Evolutionary conservation across 2,888 invertebrate species (phyloP).

Genomic region (Macaria notata): DNA sequence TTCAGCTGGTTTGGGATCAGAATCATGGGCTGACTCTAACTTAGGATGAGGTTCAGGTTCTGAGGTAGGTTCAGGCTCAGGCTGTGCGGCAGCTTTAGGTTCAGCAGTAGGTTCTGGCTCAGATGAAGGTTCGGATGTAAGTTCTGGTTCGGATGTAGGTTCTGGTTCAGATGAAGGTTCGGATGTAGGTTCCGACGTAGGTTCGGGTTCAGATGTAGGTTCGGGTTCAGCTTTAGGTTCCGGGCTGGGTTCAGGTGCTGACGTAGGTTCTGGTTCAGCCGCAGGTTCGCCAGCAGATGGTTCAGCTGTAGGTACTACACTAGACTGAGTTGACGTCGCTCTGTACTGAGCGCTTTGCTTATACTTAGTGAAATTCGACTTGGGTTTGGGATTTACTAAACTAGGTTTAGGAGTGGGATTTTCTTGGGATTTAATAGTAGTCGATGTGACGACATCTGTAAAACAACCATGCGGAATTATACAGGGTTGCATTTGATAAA

Average conservation of each 20-base stretch:
- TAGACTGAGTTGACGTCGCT: constrained; percentile 48
- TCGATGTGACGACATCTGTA: constrained; percentile 76
- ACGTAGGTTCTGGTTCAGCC: constrained; percentile 42
- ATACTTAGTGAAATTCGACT: constrained; percentile 54
- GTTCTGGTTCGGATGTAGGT: constrained; percentile 48
- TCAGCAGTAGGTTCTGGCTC: constrained; percentile 42
- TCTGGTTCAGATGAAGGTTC: constrained; percentile 50
- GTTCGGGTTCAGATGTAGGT: constrained; percentile 49
- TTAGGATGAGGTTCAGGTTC: constrained; percentile 14
- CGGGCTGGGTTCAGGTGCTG: constrained; percentile 47
- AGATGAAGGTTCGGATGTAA: constrained; percentile 33
- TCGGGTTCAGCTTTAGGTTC: constrained; percentile 40
- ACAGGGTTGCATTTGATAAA: constrained; percentile 11
- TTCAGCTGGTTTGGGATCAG: constrained; percentile 18
- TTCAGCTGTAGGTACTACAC: constrained; percentile 29
- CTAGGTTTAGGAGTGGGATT: constrained; percentile 47
- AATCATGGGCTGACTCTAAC: constrained; percentile 10
- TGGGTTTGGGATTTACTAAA: constrained; percentile 32
- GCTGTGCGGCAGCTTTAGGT: constrained; percentile 30
- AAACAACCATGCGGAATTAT: constrained; percentile 75
- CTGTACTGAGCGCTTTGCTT: constrained; percentile 15
- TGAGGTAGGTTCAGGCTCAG: constrained; percentile 14
- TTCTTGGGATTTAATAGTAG: constrained; percentile 39
- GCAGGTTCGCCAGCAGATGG: constrained; percentile 41
- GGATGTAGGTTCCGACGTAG: constrained; percentile 47